Base-by-base conservation (phyloP, 2,888 invertebrate genomes). In the Lampropteryx suffumata region DNA sequence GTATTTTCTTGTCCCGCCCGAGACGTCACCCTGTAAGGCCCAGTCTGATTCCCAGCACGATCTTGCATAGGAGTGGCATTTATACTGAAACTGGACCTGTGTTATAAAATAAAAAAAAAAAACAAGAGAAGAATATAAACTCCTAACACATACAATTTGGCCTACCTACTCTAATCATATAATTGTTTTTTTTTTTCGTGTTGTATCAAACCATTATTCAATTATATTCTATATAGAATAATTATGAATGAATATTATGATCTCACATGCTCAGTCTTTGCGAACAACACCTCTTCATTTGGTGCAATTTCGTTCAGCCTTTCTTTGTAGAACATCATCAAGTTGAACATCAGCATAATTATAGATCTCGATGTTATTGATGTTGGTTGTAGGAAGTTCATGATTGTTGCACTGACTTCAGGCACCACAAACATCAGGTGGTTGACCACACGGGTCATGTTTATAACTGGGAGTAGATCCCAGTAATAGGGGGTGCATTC, bases 381-480 rank as follows among this genome's bases (percentile, higher is more conserved):
- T 0, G 67, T 76, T 0, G 89, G 89, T 57, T 86, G 88, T 1
- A 90, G 66, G 46, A 90, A 76, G 48, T 79, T 64, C 5, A 68
- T 71, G 27, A 83, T 65, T 0, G 55, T 62, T 1, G 58, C 48
- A 0, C 61, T 59, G 1, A 71, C 62, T 52, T 79, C 70, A 0
- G 78, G 78, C 64, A 76, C 71, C 2, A 67, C 62, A 0, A 76
- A 68, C 0, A 82, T 58, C 1, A 86, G 36, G 37, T 84, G 73
- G 53, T 84, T 86, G 13, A 81, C 65, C 0, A 84, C 76, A 9
- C 88, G 70, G 0, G 76, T 83, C 67, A 80, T 71, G 61, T 89
- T 87, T 39, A 89, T 82, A 0, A 87, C 72, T 0, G 89, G 87
- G 0, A 88, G 50, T 0, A 90, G 62, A 47, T 90, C 89, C 71